Evolutionary conservation across 2,888 invertebrate species (phyloP).

Genomic region (Drosophila anceps): DNA sequence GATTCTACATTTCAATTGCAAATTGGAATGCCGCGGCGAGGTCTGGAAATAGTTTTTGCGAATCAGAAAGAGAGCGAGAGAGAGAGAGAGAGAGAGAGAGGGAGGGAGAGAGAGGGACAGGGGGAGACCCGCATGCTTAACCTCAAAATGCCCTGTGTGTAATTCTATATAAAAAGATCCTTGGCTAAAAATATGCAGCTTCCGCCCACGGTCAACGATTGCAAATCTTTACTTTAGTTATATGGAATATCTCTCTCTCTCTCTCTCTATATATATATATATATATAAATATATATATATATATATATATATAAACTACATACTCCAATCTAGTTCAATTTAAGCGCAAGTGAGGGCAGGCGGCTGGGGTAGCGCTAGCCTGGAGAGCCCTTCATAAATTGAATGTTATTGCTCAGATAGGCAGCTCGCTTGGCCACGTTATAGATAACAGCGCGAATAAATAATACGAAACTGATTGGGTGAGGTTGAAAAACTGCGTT

Average conservation of each 20-base stretch:
- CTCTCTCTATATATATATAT: not conserved
- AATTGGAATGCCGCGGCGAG: slow-evolving; percentile 43
- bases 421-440: not conserved
- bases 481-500: slow-evolving; percentile 36
- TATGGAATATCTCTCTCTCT: too few species aligned
- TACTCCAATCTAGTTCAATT: not conserved
- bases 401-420: slow-evolving; percentile 29
- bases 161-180: slow-evolving; percentile 10
- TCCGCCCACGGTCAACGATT: slow-evolving; percentile 5
- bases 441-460: slow-evolving; percentile 18
- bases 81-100: not conserved
- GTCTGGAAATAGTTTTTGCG: slow-evolving; percentile 42
- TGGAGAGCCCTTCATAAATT: slow-evolving; percentile 21
- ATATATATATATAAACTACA: not conserved
- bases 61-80: slow-evolving; percentile 10
- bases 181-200: slow-evolving; percentile 9
- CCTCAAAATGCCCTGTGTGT: slow-evolving; percentile 1
- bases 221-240: not conserved
- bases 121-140: not conserved
- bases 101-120: too few species aligned
- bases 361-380: not conserved
- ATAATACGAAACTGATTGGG: slow-evolving; percentile 37
- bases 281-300: too few species aligned
- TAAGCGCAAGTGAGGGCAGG: too few species aligned
- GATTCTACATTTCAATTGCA: slow-evolving; percentile 55